Evolutionary conservation across 1,140 invertebrate species (phyloP), one percentile per base, ranked within the genome.

Genomic region (Nautilus pompilius): DNA sequence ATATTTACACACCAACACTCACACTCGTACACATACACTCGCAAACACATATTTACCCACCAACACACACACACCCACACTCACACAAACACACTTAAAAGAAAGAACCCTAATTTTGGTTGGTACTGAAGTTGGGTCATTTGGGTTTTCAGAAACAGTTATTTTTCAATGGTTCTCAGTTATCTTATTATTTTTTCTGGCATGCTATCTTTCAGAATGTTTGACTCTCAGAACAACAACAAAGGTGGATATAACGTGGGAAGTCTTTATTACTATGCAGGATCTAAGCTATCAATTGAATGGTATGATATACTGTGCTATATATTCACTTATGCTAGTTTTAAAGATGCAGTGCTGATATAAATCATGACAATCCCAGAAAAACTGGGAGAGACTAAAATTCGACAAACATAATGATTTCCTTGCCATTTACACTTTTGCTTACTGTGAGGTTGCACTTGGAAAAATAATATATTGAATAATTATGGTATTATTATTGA

Each of bases 221-320:
- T 80, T 70, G 74, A 81, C 56, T 80, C 78, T 2, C 79, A 81
- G 67, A 81, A 81, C 65, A 81, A 80, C 56, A 66, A 78, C 49
- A 63, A 77, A 61, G 80, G 79, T 32, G 80, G 79, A 30, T 80
- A 80, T 59, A 81, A 80, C 69, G 76, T 79, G 8, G 78, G 79
- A 13, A 75, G 69, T 34, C 29, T 80, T 30, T 79, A 68, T 57
- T 80, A 78, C 53, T 77, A 80, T 48, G 58, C 66, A 20, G 77
- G 77, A 13, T 80, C 78, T 26, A 61, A 60, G 15, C 55, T 80
- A 30, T 63, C 57, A 24, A 71, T 80, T 56, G 78, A 80, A 63
- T 80, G 78, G 78, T 79, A 65, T 65, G 74, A n/a, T n/a, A n/a
- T n/a, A n/a, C n/a, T n/a, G n/a, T n/a, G n/a, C n/a, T n/a, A n/a